phyloP scores from a whole-genome alignment of 1,140 invertebrate genomes.

The Bombus pyrosoma region DNA sequence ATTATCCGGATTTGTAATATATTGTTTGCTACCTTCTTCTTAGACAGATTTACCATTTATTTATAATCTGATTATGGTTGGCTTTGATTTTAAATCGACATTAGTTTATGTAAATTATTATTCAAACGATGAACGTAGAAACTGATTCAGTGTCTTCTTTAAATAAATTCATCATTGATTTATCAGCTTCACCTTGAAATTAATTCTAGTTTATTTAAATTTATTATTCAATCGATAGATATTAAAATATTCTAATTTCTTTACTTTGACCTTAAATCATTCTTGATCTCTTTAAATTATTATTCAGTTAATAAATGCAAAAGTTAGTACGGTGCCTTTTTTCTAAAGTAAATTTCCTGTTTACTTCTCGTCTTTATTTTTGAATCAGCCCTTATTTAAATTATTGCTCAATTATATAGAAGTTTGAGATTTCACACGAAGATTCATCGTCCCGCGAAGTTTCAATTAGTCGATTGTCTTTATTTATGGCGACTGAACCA shows the following conservation, averaged over 20 bases:
- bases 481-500: background rate
- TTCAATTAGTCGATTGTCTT: conserved; percentile 29
- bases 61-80: too few species aligned
- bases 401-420: background rate
- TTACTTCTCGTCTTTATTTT: background rate
- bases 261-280: too few species aligned
- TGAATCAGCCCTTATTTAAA: background rate
- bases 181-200: background rate
- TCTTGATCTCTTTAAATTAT: background rate
- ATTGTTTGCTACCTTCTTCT: background rate
- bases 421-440: background rate
- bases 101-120: background rate
- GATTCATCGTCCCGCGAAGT: background rate
- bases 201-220: background rate
- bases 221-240: background rate
- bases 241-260: background rate
- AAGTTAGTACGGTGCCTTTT: background rate
- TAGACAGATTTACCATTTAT: background rate
- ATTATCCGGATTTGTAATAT: too few species aligned
- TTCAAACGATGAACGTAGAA: background rate
- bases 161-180: background rate
- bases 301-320: background rate
- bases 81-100: background rate
- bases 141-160: background rate
- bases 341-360: background rate